Conservation (phyloP, 2,113 vertebrate genomes). For the Craseonycteris thonglongyai region DNA sequence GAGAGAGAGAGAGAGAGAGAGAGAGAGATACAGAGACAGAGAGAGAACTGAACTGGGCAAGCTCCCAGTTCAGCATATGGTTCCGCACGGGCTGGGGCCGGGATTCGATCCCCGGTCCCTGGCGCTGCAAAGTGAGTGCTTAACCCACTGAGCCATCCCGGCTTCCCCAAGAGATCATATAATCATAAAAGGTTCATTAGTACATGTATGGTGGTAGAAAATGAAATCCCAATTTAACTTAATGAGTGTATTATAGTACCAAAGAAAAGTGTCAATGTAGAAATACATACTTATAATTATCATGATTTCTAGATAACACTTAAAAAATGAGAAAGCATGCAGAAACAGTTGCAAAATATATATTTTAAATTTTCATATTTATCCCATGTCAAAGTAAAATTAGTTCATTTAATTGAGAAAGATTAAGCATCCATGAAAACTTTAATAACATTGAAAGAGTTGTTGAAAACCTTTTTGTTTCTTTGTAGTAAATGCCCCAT, state of each 20-base stretch:
- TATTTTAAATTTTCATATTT: neutral
- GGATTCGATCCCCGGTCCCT: no score
- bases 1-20: no score
- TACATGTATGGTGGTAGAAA: neutral
- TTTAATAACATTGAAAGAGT: conserved; percentile 35
- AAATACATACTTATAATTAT: neutral
- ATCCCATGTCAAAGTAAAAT: neutral
- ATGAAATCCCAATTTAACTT: neutral
- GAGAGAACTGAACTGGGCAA: no score
- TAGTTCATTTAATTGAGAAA: neutral
- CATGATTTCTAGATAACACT: neutral
- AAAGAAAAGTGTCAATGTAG: no score
- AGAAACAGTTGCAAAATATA: neutral
- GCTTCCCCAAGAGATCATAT: neutral
- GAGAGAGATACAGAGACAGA: no score
- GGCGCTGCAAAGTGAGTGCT: no score
- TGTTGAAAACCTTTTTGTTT: conserved; percentile 69
- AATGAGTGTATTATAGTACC: no score
- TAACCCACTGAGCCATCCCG: no score
- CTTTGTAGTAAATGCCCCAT: conserved; percentile 50
- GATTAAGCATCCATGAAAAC: neutral
- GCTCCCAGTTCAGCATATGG: no score
- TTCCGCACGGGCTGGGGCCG: no score
- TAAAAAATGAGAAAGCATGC: neutral
- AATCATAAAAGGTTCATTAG: neutral